These are phyloP conservation scores for Liodrosophila aerea DNA, from an alignment of 2,888 invertebrate genomes.

Conservation along the genomic window DNA sequence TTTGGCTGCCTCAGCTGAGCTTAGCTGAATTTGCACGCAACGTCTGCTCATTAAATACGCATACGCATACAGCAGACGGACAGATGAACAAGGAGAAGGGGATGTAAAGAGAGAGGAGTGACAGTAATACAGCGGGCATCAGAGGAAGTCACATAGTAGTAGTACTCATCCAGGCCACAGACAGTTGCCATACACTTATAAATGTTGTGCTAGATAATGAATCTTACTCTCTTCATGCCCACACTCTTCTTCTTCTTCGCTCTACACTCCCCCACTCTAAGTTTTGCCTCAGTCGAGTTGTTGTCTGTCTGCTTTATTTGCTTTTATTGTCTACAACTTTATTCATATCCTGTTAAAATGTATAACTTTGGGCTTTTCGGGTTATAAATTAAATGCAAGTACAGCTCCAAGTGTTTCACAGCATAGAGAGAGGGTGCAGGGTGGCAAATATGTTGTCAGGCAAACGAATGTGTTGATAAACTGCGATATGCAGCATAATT, in stretches of 20 bases:
- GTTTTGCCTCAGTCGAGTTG: slow-evolving; percentile 34
- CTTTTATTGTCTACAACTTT: slow-evolving; percentile 78
- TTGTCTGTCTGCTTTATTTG: slow-evolving; percentile 63
- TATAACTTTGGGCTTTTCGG: slow-evolving; percentile 76
- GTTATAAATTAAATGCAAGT: slow-evolving; percentile 74
- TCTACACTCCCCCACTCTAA: background rate
- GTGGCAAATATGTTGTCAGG: slow-evolving; percentile 51
- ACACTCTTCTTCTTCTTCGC: background rate
- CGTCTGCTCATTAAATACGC: slow-evolving; percentile 78
- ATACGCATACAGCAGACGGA: slow-evolving; percentile 42
- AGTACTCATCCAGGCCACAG: slow-evolving; percentile 42
- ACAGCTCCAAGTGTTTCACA: slow-evolving; percentile 35
- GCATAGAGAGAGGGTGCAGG: background rate
- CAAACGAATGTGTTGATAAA: slow-evolving; percentile 76
- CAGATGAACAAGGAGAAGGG: slow-evolving; percentile 1
- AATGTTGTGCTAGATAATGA: slow-evolving; percentile 76
- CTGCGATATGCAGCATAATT: slow-evolving; percentile 75
- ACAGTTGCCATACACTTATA: slow-evolving; percentile 65
- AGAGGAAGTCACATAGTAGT: slow-evolving; percentile 59
- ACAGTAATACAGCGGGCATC: slow-evolving; percentile 21
- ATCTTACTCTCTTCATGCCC: slow-evolving; percentile 42
- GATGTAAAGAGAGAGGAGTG: slow-evolving; percentile 2
- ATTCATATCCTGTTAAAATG: slow-evolving; percentile 78
- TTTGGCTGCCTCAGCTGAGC: slow-evolving; percentile 48
- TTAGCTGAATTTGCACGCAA: slow-evolving; percentile 68